These are phyloP conservation scores for Sardinella longiceps DNA, from an alignment of 2,797 vertebrate genomes.

Conservation along the genomic window DNA sequence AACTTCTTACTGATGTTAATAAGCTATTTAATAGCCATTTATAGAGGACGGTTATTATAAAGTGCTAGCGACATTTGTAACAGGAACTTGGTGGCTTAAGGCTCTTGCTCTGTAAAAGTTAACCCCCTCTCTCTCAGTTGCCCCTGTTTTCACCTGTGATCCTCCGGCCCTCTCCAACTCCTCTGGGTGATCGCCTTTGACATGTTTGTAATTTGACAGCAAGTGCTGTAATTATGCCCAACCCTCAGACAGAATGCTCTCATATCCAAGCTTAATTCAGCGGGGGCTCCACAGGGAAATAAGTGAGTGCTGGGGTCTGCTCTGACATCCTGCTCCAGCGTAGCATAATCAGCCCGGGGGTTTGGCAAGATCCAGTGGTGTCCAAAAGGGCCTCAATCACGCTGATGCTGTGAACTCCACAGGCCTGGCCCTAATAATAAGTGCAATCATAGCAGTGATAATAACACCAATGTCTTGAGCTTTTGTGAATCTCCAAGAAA, in stretches of 20 bases:
- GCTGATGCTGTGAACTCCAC: background rate
- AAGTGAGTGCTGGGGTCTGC: constrained; percentile 45
- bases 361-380: background rate
- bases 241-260: constrained; percentile 33
- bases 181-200: background rate
- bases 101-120: background rate
- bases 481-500: constrained; percentile 7
- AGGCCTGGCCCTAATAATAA: background rate
- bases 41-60: too few species aligned
- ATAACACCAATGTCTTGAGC: constrained; percentile 4
- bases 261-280: constrained; percentile 39
- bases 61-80: background rate
- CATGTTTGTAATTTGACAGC: background rate
- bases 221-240: background rate
- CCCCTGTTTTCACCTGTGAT: background rate
- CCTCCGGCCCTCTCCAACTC: background rate
- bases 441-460: background rate
- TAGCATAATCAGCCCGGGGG: background rate
- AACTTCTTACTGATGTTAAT: too few species aligned
- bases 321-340: background rate
- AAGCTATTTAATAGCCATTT: too few species aligned
- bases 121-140: background rate
- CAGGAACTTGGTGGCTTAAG: background rate
- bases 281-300: constrained; percentile 59
- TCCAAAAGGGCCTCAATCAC: background rate